Base-by-base conservation (phyloP, 2,888 invertebrate genomes). In the Thyatira batis region DNA sequence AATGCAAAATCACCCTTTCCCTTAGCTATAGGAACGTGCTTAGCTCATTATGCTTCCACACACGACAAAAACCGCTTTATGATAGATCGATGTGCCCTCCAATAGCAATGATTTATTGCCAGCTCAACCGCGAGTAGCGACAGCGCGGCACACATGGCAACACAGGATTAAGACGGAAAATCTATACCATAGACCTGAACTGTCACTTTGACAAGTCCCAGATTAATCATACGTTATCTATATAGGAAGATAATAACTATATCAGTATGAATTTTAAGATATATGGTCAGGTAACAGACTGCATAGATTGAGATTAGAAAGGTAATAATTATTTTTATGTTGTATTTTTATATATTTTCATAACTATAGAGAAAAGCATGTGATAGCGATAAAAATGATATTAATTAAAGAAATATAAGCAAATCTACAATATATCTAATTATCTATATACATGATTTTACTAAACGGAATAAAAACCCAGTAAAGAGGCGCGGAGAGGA, bases 21-120 rank as follows among this genome's bases (percentile, higher is more conserved):
- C 5, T 30, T n/a, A 10, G n/a, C n/a, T 13, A 33, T 33, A 33
- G 33, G 2, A 1, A 55, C 57, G 45, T 27, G 66, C 58, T 61
- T 55, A 56, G 53, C 60, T 56, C 67, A 71, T 63, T 67, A 66
- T 59, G 58, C 71, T 65, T 71, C 68, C 67, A 62, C 63, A 67
- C 66, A 62, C 66, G 58, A 60, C 63, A 72, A 73, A 73, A 69
- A 71, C 56, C 51, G 51, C 56, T 61, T 50, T 60, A 60, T 67
- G 67, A 65, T 67, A 54, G 67, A 69, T 70, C 63, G 71, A 70
- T 17, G 5, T 17, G 17, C 39, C 6, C 39, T 39, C 1, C 61
- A 60, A 58, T 30, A 50, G 57, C 55, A 59, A 66, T 69, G 71
- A 73, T 73, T 73, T 73, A 73, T 69, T 51, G 46, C 21, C 54